These are phyloP conservation scores for Lycaena phlaeas DNA, from an alignment of 2,888 invertebrate species.

Conservation along the genomic window DNA sequence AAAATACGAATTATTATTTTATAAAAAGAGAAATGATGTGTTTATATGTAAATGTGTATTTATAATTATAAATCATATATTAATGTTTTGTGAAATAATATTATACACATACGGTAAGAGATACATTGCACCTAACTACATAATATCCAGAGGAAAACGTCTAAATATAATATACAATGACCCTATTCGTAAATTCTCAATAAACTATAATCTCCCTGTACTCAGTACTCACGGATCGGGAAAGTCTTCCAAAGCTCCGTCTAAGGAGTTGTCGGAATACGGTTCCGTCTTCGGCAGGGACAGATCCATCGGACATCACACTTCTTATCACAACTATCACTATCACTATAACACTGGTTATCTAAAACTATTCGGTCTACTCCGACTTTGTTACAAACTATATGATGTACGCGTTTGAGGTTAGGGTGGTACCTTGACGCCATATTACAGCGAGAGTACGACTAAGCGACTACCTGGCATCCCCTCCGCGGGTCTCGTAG, in stretches of 20 bases:
- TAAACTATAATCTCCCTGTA: no score
- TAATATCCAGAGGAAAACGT: no score
- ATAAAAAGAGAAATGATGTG: no score
- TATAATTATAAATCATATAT: no score
- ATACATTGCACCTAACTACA: no score
- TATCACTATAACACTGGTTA: not conserved
- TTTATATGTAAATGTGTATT: no score
- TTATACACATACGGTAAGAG: no score
- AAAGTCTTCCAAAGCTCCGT: conserved; percentile 4
- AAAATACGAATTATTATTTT: no score
- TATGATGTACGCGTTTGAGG: not conserved
- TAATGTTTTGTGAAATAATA: no score
- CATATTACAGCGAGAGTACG: not conserved
- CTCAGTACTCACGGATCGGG: conserved; percentile 2
- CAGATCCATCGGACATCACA: conserved; percentile 2
- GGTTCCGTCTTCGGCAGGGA: conserved; percentile 2
- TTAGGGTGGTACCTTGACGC: not conserved
- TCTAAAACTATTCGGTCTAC: not conserved
- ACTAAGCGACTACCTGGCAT: conserved; percentile 4
- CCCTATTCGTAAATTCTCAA: no score
- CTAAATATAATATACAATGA: no score
- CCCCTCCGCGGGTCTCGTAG: not conserved
- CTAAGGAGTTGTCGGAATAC: conserved; percentile 5
- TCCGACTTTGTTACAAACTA: not conserved
- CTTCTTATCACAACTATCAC: not conserved